Conservation (phyloP, 2,113 vertebrate genomes). For the Ascaphus truei region DNA sequence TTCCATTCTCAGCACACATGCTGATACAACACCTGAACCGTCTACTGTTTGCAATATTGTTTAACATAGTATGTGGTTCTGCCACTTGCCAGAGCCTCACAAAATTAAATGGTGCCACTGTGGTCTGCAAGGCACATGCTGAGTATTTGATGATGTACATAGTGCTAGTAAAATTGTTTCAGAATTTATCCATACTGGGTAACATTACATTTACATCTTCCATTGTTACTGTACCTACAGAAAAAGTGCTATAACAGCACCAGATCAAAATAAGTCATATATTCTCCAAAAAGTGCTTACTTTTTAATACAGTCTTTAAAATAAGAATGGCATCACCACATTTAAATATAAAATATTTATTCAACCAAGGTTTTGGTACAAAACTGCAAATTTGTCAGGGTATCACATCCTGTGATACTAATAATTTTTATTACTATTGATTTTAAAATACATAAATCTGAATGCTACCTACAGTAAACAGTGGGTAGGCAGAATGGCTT, state of each 20-base stretch:
- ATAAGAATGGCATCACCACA: no score
- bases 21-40: constrained; percentile 22
- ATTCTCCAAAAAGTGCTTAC: constrained; percentile 14
- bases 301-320: no score
- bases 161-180: constrained; percentile 19
- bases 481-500: no score
- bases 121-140: constrained; percentile 24
- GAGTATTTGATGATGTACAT: constrained; percentile 24
- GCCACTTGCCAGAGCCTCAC: constrained; percentile 23
- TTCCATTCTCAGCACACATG: constrained; percentile 15
- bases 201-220: constrained; percentile 40
- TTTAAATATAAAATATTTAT: no score
- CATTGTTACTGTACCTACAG: constrained; percentile 23
- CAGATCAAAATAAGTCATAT: constrained; percentile 37
- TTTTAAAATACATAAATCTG: no score
- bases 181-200: constrained; percentile 32
- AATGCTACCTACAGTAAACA: no score
- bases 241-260: constrained; percentile 41
- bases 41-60: constrained; percentile 15
- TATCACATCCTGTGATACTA: no score
- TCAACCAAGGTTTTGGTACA: no score
- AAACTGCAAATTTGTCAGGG: no score
- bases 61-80: constrained; percentile 29
- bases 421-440: no score
- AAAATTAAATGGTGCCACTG: constrained; percentile 22